Conservation (phyloP, 2,888 invertebrate species). For the Prenolepis imparis region DNA sequence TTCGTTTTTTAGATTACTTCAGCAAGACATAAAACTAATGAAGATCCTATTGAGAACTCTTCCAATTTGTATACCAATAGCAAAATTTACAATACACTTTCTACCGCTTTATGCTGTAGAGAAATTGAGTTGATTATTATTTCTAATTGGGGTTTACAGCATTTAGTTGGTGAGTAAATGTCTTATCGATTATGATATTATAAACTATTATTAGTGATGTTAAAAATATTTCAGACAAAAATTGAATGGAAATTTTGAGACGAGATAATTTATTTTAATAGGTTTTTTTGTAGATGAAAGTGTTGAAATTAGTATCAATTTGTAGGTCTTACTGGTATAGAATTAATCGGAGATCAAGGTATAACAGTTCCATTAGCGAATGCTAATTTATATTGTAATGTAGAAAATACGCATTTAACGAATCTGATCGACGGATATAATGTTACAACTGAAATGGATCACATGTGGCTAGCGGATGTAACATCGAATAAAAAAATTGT, state of each 20-base stretch:
- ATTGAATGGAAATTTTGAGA: background rate
- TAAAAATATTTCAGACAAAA: background rate
- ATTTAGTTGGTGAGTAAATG: conserved; percentile 87
- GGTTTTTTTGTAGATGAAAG: background rate
- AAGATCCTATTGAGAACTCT: conserved; percentile 19
- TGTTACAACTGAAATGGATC: conserved; percentile 89
- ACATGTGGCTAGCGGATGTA: conserved; percentile 89
- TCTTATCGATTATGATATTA: background rate
- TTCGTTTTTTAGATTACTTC: conserved; percentile 43
- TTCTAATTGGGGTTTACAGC: conserved; percentile 90
- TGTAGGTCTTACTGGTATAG: conserved; percentile 80
- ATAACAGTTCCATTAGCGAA: conserved; percentile 66
- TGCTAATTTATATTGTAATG: conserved; percentile 70
- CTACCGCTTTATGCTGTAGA: conserved; percentile 80
- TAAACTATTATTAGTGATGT: background rate
- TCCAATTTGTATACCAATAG: background rate
- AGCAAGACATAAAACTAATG: conserved; percentile 26
- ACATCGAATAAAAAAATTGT: conserved; percentile 68
- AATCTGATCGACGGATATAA: conserved; percentile 91
- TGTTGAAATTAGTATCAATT: conserved; percentile 7
- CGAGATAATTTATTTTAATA: background rate
- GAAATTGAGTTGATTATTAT: conserved; percentile 88
- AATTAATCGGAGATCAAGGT: conserved; percentile 76
- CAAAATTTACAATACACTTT: conserved; percentile 65
- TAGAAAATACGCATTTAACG: conserved; percentile 85